These are phyloP conservation scores for Gallirallus australis DNA, from an alignment of 2,797 vertebrate species.

Conservation along the genomic window DNA sequence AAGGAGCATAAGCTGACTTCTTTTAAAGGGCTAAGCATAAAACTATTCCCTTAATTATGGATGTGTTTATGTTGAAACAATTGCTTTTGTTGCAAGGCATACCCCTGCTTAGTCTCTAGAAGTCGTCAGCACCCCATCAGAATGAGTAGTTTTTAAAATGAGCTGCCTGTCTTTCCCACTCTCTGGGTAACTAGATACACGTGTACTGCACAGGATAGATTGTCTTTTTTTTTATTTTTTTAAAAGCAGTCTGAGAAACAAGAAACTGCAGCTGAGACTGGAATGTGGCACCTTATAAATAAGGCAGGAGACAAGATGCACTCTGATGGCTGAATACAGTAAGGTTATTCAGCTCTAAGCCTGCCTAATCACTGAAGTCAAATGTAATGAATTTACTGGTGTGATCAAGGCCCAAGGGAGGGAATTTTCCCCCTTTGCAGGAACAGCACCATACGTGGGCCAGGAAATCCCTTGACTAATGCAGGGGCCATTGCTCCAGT, in stretches of 20 bases:
- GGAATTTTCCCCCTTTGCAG: slow-evolving; percentile 17
- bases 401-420: slow-evolving; percentile 12
- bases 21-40: slow-evolving; percentile 5
- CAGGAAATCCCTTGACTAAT: slow-evolving; percentile 44
- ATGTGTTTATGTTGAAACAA: slow-evolving; percentile 3
- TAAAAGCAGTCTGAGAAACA: background rate
- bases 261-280: slow-evolving; percentile 55
- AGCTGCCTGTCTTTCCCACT: background rate
- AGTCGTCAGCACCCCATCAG: background rate
- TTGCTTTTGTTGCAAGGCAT: slow-evolving; percentile 8
- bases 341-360: slow-evolving; percentile 58
- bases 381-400: slow-evolving; percentile 48
- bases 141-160: background rate
- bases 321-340: slow-evolving; percentile 64
- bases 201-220: background rate
- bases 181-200: background rate
- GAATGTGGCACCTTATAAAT: slow-evolving; percentile 70
- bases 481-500: background rate
- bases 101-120: background rate
- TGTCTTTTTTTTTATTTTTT: background rate
- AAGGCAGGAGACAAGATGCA: slow-evolving; percentile 62
- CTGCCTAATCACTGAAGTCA: slow-evolving; percentile 56
- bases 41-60: slow-evolving; percentile 34
- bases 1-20: background rate
- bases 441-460: background rate